phyloP scores from a whole-genome alignment of 2,797 vertebrate genomes.

The Enteromius thamalakanensis region DNA sequence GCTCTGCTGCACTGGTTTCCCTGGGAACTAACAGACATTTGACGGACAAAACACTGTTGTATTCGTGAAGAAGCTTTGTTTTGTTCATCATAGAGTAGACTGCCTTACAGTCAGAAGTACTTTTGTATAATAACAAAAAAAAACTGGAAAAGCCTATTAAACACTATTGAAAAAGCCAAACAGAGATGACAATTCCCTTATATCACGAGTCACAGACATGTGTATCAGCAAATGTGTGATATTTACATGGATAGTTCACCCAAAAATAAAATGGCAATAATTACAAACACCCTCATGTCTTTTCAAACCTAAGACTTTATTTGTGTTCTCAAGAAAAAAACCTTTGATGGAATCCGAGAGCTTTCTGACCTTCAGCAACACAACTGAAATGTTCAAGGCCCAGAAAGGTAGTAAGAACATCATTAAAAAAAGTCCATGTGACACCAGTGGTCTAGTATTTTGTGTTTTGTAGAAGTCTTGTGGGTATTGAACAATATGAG shows the following conservation, averaged over 20 bases:
- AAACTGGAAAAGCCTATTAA: constrained; percentile 15
- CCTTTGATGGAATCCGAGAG: no score
- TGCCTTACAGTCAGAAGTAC: neutral
- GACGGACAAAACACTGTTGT: neutral
- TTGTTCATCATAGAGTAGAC: neutral
- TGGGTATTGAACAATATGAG: no score
- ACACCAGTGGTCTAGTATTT: no score
- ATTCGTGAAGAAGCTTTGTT: constrained; percentile 4
- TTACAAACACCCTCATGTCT: no score
- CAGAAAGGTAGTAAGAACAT: no score
- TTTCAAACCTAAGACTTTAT: no score
- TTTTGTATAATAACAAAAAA: neutral
- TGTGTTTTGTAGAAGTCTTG: no score
- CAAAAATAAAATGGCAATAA: no score
- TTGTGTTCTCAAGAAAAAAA: no score
- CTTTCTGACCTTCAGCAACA: no score
- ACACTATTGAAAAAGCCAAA: neutral
- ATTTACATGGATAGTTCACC: neutral
- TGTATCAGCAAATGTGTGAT: neutral
- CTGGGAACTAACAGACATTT: neutral
- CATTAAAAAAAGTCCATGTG: no score
- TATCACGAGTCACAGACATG: constrained; percentile 22
- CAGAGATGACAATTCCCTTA: neutral
- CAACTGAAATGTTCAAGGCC: no score
- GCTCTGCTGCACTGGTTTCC: neutral